Conservation (phyloP, 2,113 vertebrate species). For the Micromys minutus region DNA sequence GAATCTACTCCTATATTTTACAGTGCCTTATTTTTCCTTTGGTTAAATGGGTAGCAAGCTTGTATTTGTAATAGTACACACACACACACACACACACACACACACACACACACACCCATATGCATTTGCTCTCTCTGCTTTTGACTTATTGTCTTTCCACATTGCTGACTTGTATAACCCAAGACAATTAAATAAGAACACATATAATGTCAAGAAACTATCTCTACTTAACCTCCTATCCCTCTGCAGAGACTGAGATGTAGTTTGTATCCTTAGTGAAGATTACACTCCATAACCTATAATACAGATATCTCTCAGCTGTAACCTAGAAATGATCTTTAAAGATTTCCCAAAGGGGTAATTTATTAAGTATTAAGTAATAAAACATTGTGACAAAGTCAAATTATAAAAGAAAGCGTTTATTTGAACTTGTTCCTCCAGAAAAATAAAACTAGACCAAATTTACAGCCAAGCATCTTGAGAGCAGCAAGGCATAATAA, state of each 20-base stretch:
- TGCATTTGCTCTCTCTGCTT: neutral
- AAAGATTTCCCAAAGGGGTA: neutral
- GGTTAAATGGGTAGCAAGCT: neutral
- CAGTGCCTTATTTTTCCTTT: neutral
- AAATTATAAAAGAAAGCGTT: neutral
- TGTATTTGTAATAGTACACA: neutral
- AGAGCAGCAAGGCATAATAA: neutral
- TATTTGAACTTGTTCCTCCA: neutral
- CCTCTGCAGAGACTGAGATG: neutral
- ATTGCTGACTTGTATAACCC: neutral
- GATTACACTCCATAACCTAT: neutral
- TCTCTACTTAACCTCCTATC: neutral
- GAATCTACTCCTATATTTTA: neutral
- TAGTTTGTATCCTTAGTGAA: neutral
- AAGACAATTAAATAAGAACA: neutral
- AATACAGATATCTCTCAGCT: neutral
- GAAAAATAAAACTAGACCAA: neutral
- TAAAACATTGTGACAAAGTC: neutral
- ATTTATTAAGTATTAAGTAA: neutral
- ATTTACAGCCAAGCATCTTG: neutral
- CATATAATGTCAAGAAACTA: neutral
- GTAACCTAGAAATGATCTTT: neutral
- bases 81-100: no score
- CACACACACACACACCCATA: no score
- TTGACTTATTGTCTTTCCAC: neutral